Conservation (phyloP, 2,797 vertebrate species). For the Furcifer pardalis region DNA sequence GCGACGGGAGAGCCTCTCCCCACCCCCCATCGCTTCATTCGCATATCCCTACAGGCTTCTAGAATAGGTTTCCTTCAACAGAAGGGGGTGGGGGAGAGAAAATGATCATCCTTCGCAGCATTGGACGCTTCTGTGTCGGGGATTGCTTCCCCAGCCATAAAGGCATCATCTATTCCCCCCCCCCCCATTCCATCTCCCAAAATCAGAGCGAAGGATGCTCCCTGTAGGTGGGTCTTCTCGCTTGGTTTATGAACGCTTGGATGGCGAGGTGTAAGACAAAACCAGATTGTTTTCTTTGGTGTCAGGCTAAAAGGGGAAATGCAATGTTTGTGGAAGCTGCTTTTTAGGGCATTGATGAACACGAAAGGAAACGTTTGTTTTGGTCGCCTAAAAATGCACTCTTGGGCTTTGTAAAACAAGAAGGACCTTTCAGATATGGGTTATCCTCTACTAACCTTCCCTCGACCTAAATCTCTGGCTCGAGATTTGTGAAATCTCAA, state of each 20-base stretch:
- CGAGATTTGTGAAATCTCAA: background rate
- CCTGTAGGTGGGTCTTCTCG: background rate
- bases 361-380: background rate
- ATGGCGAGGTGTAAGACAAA: conserved; percentile 19
- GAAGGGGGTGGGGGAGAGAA: conserved; percentile 9
- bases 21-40: background rate
- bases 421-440: conserved; percentile 6
- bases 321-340: background rate
- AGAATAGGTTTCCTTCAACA: conserved; percentile 38
- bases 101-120: conserved; percentile 1
- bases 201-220: conserved; percentile 20
- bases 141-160: background rate
- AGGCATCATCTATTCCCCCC: conserved; percentile 9
- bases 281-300: background rate
- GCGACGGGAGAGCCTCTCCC: background rate
- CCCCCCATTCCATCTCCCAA: background rate
- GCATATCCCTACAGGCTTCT: conserved; percentile 3
- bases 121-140: conserved; percentile 8
- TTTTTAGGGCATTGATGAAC: background rate
- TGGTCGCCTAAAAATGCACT: background rate
- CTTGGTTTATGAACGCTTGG: background rate
- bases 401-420: background rate
- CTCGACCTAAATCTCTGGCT: background rate
- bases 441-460: conserved; percentile 18
- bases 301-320: background rate